Base-by-base conservation (phyloP, 2,113 vertebrate genomes). In the Heterocephalus glaber region DNA sequence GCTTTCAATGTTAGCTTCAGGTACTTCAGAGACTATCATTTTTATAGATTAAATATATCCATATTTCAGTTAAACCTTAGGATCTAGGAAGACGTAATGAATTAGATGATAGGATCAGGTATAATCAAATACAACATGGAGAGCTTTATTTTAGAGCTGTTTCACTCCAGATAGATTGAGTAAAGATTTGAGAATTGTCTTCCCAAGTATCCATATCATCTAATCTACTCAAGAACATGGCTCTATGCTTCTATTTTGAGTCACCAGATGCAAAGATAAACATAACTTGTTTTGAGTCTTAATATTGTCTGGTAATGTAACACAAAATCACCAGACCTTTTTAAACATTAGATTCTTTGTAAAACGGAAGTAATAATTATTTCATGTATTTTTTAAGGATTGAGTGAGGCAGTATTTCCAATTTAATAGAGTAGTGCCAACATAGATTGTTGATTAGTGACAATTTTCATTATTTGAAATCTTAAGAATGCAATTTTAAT, bases 391-490 rank as follows among this genome's bases (percentile, higher is more conserved):
- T 74, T 60, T 76, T 79, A 33, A 91, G 44, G 28, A 84, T 28
- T 52, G 2, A 81, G 77, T 49, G 38, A 68, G 19, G 13, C 24
- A 26, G 35, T 65, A 44, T 96, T 95, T 86, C 65, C 44, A 86
- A 17, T 70, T 86, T 38, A 22, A 80, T 86, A 83, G 41, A 76
- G 89, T 56, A 56, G 30, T 80, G 17, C 0, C 7, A 89, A 17
- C 12, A 89, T 56, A 72, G 11, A 49, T 63, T 56, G 35, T 61
- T 91, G 20, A 89, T 81, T 94, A 30, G 35, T 70, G 10, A 54
- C 20, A 77, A 60, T 85, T 92, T 72, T 44, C 20, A 61, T 88
- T 94, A 91, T 81, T 76, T 87, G 63, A 92, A 88, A 61, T 5
- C 11, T 58, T 60, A 76, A 28, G 4, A 74, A 3, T 52, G 2